Percentiles rank a stretch among this genome's conserved stretches.
phyloP scores from a whole-genome alignment of 2,113 vertebrate genomes.

The Egretta garzetta region DNA sequence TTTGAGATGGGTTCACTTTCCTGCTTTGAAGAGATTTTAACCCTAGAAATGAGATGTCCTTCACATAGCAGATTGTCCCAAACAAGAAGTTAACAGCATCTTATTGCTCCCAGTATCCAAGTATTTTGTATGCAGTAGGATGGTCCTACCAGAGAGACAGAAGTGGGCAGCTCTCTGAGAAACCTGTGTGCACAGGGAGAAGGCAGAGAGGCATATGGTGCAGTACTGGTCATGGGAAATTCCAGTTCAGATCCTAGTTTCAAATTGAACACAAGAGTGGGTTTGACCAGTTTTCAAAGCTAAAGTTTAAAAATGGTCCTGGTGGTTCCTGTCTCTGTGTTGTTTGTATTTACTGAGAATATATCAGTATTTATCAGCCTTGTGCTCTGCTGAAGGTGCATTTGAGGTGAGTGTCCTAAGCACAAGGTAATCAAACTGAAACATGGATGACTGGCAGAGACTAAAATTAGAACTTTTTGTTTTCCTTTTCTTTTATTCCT shows the following conservation, averaged over 20 bases:
- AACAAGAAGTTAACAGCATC: not conserved
- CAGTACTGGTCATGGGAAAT: not conserved
- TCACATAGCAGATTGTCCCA: not conserved
- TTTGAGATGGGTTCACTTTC: not conserved
- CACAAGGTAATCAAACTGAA: not conserved
- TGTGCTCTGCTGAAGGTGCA: not conserved
- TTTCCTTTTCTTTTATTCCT: not conserved
- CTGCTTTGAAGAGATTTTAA: not conserved
- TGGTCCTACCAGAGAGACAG: not conserved
- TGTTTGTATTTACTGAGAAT: not conserved
- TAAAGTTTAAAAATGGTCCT: not conserved
- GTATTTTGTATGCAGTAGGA: not conserved
- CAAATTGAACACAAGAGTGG: rapidly evolving
- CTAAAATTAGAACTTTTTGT: constrained; percentile 19
- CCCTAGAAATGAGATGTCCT: not conserved
- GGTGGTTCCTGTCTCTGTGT: not conserved
- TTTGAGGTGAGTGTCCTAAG: not conserved
- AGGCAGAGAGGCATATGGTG: rapidly evolving
- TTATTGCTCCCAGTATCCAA: not conserved
- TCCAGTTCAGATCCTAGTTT: not conserved
- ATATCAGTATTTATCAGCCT: not conserved
- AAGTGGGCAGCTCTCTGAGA: not conserved
- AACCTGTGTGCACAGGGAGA: not conserved
- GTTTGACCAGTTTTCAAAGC: not conserved
- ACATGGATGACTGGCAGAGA: not conserved